Base-by-base conservation (phyloP, 2,888 invertebrate genomes). In the Alviniconcha strummeri region DNA sequence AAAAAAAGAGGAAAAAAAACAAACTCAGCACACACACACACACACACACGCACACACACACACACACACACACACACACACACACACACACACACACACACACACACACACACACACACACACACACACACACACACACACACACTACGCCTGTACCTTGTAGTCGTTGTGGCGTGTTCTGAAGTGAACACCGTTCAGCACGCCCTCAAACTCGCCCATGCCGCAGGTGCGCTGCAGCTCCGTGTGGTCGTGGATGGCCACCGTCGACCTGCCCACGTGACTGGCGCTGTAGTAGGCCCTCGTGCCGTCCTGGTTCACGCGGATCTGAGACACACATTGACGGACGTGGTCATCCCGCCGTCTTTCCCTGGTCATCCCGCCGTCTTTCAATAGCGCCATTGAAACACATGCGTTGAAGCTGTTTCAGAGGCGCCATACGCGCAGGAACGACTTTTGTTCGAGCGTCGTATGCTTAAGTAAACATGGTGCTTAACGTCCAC, bases 141-240 rank as follows among this genome's bases (percentile, higher is more conserved):
- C n/a, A 19, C n/a, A 17, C 4, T 0, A 52, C 19, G 11, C 19
- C 55, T 75, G 36, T 52, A 54, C 54, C 75, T 75, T 54, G 17
- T 75, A 75, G 75, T 75, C 75, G n/a, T 75, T 75, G 56, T 75
- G 80, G 64, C 89, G 88, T 54, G 86, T 89, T 6, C 90, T 90
- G 83, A 92, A 92, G 84, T 91, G 71, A 4, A 83, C 83, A 6
- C 83, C 83, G 36, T 83, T 83, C 15, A 83, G 19, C 36, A 83
- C 83, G 52, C 36, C 83, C 56, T 77, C 56, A 55, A 83, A 56
- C 52, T 83, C 83, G 4, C 83, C 83, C 71, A 83, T 19, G 52
- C 83, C 83, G 17, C 77, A 67, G 5, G 83, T 83, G 36, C 67
- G 17, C 36, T 17, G 55, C 56, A 54, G 57, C 15, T 78, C 71